These are phyloP conservation scores for Latrodectus hesperus DNA, from an alignment of 2,888 invertebrate genomes.

Conservation along the genomic window DNA sequence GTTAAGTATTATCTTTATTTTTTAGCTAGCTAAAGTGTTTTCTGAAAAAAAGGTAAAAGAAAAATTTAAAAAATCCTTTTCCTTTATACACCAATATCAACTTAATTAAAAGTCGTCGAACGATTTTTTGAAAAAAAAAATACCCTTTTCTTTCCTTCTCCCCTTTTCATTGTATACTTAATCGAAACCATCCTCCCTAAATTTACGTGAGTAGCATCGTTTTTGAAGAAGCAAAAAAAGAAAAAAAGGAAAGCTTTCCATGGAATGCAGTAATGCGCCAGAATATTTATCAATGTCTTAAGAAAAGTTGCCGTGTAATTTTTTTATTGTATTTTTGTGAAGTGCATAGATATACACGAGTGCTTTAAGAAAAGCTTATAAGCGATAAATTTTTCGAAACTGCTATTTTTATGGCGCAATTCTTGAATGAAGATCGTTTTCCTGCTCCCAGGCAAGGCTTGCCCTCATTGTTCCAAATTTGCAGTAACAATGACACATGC, in stretches of 20 bases:
- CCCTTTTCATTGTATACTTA: constrained; percentile 51
- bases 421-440: neutral
- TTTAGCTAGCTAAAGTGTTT: constrained; percentile 19
- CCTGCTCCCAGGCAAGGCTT: neutral
- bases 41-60: neutral
- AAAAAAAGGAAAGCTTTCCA: constrained; percentile 1
- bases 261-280: neutral
- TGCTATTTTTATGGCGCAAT: neutral
- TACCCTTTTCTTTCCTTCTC: constrained; percentile 15
- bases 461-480: neutral
- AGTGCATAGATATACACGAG: constrained; percentile 8
- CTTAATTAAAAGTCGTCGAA: constrained; percentile 65
- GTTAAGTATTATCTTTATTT: constrained; percentile 36
- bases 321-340: constrained; percentile 17
- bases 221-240: neutral
- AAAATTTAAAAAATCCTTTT: neutral
- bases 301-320: constrained; percentile 20
- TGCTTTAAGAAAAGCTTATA: constrained; percentile 3
- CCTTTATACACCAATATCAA: constrained; percentile 48
- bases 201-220: constrained; percentile 59
- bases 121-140: constrained; percentile 39
- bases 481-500: neutral
- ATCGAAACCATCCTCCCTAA: constrained; percentile 59
- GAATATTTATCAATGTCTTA: constrained; percentile 58
- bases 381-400: constrained; percentile 3